Percentiles rank a stretch among this genome's conserved stretches.
These are phyloP conservation scores for Emesis russula DNA, from an alignment of 2,888 invertebrate species.

Conservation along the genomic window DNA sequence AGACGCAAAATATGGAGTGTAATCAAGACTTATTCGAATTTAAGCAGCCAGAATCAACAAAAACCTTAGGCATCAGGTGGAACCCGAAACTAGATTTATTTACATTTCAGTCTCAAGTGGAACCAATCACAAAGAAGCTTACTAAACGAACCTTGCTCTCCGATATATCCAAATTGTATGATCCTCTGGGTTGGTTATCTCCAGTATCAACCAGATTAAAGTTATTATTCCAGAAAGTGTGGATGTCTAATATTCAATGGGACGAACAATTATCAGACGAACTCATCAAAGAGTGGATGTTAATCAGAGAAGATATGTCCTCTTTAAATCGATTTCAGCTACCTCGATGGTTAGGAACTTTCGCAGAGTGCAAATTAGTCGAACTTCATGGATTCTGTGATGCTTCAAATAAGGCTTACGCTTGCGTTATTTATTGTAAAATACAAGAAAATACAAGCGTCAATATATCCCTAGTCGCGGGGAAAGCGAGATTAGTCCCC, in stretches of 20 bases:
- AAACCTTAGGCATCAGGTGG: conserved; percentile 40
- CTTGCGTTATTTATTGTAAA: background rate
- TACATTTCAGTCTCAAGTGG: conserved; percentile 35
- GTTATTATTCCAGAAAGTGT: conserved; percentile 20
- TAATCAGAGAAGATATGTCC: background rate
- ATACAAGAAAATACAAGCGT: background rate
- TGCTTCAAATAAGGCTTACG: background rate
- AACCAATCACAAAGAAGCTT: background rate
- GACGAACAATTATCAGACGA: background rate
- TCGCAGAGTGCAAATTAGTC: background rate
- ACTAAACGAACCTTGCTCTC: conserved; percentile 39
- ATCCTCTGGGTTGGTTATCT: conserved; percentile 44
- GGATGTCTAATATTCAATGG: conserved; percentile 29
- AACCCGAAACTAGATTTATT: conserved; percentile 41
- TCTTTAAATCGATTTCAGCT: background rate
- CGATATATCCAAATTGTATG: conserved; percentile 36
- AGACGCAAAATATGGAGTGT: background rate
- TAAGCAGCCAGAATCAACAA: conserved; percentile 45
- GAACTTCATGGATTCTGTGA: background rate
- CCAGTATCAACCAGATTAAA: conserved; percentile 34
- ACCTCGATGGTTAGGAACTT: background rate
- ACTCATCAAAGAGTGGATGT: background rate
- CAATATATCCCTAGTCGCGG: background rate
- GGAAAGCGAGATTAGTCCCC: conserved; percentile 19
- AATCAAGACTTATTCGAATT: conserved; percentile 33